Evolutionary conservation across 2,113 vertebrate species (phyloP), one percentile per base, ranked within the genome.

Genomic region (Glareola pratincola): DNA sequence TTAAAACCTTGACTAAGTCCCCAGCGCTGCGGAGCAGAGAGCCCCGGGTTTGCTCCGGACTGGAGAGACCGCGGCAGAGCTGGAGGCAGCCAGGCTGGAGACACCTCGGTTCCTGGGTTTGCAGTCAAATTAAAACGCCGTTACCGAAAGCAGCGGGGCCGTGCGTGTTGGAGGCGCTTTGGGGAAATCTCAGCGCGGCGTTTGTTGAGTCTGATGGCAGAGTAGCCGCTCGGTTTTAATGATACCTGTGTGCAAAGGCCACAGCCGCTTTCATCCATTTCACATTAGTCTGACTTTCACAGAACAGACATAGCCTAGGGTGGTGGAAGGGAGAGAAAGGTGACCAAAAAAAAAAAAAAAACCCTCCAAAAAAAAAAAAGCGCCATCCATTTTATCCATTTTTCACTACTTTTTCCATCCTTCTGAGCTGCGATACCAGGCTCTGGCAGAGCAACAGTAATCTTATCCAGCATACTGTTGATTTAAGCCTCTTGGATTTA

Each of bases 401-500:
- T 92, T 84, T 64, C 18, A 32, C 77, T 32, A 5, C 53, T 69
- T 60, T 75, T 81, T 22, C 32, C 39, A 43, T 68, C 24, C 63
- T 29, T 60, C 20, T 39, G 67, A 94, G 41, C 85, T 63, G 43
- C 0, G 4, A 43, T 73, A 74, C 84, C 56, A 41, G 60, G 51
- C 45, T 60, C 20, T 59, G 67, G 71, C 66, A 67, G 27, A 59
- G 53, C 48, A 95, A 53, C 48, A 50, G 75, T n/a, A 32, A 90
- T 93, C 91, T 85, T 79, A 91, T 36, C 90, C 92, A 76, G 77
- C 3, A 29, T 39, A 68, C 78, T 88, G 92, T 94, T 98, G 98
- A 98, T 98, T 98, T 98, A 98, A 97, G 85, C 88, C 86, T 95
- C 86, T 96, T 98, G 96, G 97, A 97, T 98, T 98, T 98, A 98